Evolutionary conservation across 2,888 invertebrate species (phyloP).

Genomic region (Rotaria socialis): DNA sequence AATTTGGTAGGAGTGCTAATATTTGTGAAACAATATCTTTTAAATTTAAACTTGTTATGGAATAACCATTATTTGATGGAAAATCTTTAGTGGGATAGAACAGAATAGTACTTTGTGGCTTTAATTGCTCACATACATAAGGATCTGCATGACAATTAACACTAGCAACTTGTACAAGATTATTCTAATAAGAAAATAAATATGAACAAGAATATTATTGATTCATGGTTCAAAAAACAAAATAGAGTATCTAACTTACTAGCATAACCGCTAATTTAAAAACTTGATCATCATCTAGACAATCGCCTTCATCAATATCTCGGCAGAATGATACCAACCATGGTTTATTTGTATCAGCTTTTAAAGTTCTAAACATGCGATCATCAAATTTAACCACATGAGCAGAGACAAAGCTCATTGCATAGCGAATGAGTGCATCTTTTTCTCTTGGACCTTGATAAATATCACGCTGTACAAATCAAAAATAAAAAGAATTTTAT

Average conservation of each 20-base stretch:
- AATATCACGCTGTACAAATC: constrained; percentile 50
- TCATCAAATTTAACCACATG: constrained; percentile 36
- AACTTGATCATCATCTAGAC: constrained; percentile 64
- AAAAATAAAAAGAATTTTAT: constrained; percentile 61
- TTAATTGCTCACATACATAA: constrained; percentile 62
- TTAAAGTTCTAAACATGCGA: not conserved
- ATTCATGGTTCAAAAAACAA: not conserved
- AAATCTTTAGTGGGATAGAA: constrained; percentile 55
- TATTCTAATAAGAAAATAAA: constrained; percentile 49
- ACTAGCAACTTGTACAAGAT: constrained; percentile 62
- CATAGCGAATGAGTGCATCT: constrained; percentile 66
- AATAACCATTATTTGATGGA: constrained; percentile 49
- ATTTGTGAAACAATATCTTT: constrained; percentile 66
- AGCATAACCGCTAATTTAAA: constrained; percentile 71
- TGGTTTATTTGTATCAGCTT: constrained; percentile 52
- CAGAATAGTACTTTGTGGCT: constrained; percentile 57
- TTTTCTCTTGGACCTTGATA: constrained; percentile 66
- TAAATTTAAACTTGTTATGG: constrained; percentile 56
- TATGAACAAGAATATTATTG: constrained; percentile 36
- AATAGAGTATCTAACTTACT: constrained; percentile 62
- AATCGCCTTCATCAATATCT: constrained; percentile 62
- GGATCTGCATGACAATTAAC: constrained; percentile 61
- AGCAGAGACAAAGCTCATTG: constrained; percentile 65
- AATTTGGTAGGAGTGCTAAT: constrained; percentile 66
- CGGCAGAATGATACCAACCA: constrained; percentile 66